These are phyloP conservation scores for Drosophila niveifrons DNA, from an alignment of 2,888 invertebrate genomes.

Conservation along the genomic window DNA sequence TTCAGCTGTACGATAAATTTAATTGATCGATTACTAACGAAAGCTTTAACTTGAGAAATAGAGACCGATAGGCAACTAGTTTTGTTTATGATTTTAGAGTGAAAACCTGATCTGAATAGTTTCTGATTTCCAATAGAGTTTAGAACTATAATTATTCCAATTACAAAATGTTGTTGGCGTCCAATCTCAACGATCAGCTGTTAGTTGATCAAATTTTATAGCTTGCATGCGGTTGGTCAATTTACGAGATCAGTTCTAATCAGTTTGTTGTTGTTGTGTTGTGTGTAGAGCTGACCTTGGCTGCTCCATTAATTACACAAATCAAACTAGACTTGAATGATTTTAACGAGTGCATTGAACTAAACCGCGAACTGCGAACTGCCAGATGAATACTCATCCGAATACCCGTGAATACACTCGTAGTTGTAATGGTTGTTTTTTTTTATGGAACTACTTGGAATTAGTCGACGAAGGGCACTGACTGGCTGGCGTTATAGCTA, in stretches of 20 bases:
- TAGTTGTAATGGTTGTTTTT: constrained; percentile 6
- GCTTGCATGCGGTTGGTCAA: background rate
- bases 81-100: background rate
- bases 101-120: background rate
- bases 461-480: constrained; percentile 24
- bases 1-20: too few relatives aligned
- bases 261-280: constrained; percentile 2
- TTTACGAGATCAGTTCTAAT: constrained; percentile 3
- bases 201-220: background rate
- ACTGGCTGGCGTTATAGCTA: background rate
- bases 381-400: too few relatives aligned
- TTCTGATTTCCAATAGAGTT: background rate
- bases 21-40: too few relatives aligned
- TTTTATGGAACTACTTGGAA: constrained; percentile 21
- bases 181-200: background rate
- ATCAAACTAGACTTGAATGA: constrained; percentile 64
- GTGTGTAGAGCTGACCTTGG: constrained; percentile 51
- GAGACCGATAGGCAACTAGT: too few relatives aligned
- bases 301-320: constrained; percentile 46
- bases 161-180: background rate
- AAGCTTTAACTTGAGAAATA: too few relatives aligned
- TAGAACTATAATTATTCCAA: background rate
- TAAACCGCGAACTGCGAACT: constrained; percentile 3
- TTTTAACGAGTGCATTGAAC: constrained; percentile 64
- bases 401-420: background rate